Percentiles rank a stretch among this genome's conserved stretches.
Conservation (phyloP, 2,113 vertebrate species). For the Chitala chitala region DNA sequence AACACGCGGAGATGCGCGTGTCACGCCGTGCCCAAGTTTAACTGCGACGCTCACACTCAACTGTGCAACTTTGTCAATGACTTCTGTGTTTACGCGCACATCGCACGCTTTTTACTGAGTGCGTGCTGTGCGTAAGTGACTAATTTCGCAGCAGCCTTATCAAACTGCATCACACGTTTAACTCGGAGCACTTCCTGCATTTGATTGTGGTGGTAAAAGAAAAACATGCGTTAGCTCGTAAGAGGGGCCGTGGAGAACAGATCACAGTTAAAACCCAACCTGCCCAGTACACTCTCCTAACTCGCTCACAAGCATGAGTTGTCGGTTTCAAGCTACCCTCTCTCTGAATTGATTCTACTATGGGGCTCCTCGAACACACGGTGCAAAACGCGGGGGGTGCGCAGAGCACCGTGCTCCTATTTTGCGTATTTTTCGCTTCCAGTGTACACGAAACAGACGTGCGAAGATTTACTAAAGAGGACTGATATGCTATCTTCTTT, state of each 20-base stretch:
- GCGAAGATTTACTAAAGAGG: not conserved
- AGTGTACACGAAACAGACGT: not conserved
- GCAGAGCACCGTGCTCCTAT: not conserved
- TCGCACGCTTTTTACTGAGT: not conserved
- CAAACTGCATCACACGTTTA: not conserved
- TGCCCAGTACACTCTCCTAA: conserved; percentile 61
- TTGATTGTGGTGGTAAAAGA: conserved; percentile 3
- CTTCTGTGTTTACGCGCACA: not conserved
- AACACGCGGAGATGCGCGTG: not conserved
- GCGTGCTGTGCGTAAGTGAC: not conserved
- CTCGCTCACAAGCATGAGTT: conserved; percentile 64
- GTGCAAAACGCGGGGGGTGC: conserved; percentile 44
- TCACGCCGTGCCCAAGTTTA: not conserved
- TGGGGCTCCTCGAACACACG: conserved; percentile 61
- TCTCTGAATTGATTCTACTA: conserved; percentile 80
- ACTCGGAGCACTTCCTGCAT: not conserved
- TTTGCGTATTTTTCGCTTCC: not conserved
- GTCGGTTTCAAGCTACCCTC: conserved; percentile 78
- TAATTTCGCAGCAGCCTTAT: not conserved
- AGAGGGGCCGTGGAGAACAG: conserved; percentile 23
- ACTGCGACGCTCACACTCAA: not conserved
- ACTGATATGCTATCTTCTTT: not conserved
- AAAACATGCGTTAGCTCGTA: not conserved
- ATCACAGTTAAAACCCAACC: conserved; percentile 40
- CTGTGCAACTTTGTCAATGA: conserved; percentile 4